phyloP scores from a whole-genome alignment of 2,113 vertebrate genomes.

The Microcebus tavaratra region DNA sequence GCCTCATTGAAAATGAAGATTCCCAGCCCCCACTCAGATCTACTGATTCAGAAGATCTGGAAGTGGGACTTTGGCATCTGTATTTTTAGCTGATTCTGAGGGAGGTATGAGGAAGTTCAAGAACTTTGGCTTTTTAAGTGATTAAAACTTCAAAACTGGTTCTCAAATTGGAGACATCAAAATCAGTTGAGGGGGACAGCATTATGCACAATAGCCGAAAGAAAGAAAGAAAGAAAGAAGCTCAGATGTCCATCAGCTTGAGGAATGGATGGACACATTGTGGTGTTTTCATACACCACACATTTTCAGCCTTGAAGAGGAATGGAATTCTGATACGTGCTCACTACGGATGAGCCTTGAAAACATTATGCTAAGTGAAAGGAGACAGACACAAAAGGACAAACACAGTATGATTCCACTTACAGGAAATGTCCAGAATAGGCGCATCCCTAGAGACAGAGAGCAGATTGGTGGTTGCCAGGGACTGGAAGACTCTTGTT shows the following conservation, averaged over 20 bases:
- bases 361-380: background rate
- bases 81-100: background rate
- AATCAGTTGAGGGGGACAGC: background rate
- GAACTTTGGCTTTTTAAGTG: background rate
- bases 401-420: background rate
- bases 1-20: background rate
- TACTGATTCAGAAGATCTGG: background rate
- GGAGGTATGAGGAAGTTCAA: accelerated
- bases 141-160: background rate
- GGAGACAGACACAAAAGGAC: background rate
- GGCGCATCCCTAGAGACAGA: background rate
- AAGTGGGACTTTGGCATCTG: background rate
- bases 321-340: background rate
- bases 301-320: background rate
- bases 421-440: background rate
- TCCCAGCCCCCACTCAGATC: background rate
- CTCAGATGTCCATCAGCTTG: background rate
- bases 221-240: background rate
- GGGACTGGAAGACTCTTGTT: background rate
- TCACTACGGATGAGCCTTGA: background rate
- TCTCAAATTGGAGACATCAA: background rate
- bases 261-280: background rate
- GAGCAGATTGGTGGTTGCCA: background rate
- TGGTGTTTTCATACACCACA: no score
- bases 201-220: background rate